phyloP scores from a whole-genome alignment of 2,113 vertebrate genomes.

The Laticauda colubrina region DNA sequence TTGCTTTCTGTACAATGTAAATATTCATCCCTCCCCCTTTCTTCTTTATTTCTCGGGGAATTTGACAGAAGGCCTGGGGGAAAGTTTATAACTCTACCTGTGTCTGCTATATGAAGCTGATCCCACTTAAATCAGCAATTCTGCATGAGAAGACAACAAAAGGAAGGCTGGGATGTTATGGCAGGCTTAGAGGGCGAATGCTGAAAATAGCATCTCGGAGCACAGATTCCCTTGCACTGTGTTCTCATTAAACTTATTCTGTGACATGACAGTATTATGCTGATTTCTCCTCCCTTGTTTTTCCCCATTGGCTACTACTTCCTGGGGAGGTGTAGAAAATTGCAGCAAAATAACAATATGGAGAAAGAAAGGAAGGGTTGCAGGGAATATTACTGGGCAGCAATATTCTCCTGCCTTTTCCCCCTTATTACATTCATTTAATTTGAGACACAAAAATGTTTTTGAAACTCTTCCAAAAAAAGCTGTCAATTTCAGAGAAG shows the following conservation, averaged over 20 bases:
- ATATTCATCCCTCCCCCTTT: conserved; percentile 19
- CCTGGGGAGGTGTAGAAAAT: not conserved
- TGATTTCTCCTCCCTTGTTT: not conserved
- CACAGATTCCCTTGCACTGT: not conserved
- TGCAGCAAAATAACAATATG: not conserved
- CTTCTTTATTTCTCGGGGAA: not conserved
- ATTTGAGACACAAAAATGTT: not conserved
- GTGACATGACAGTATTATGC: not conserved
- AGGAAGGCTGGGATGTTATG: not conserved
- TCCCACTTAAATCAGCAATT: not conserved
- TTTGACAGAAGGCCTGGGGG: conserved; percentile 15
- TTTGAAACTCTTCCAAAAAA: not conserved
- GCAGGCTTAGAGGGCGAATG: not conserved
- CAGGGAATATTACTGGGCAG: not conserved
- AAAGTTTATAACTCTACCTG: conserved; percentile 28
- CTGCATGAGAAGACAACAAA: conserved; percentile 9
- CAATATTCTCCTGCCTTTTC: not conserved
- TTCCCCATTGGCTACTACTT: not conserved
- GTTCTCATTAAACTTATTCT: not conserved
- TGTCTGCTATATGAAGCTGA: not conserved
- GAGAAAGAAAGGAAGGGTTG: not conserved
- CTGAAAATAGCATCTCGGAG: not conserved
- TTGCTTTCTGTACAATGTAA: conserved; percentile 25
- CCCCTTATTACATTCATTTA: not conserved
- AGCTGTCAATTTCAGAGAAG: not conserved